Conservation (phyloP, 2,797 vertebrate genomes). For the Sebastes wilsoni region DNA sequence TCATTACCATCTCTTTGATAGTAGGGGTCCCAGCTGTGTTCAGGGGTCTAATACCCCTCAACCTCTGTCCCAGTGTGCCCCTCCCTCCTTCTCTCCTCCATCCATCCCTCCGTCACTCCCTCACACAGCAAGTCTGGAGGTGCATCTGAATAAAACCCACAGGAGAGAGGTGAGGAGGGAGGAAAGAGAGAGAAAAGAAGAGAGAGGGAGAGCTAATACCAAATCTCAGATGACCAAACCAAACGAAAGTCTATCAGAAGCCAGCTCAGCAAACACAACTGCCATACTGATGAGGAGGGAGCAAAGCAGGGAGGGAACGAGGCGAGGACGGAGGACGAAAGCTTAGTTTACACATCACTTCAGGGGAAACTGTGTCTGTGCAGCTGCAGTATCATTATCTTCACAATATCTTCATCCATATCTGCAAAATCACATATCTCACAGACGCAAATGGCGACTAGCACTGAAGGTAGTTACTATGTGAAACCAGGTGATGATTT, state of each 20-base stretch:
- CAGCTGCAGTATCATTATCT: background rate
- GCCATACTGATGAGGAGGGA: slow-evolving; percentile 65
- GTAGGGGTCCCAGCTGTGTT: slow-evolving; percentile 60
- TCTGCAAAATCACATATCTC: background rate
- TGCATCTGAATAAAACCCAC: slow-evolving; percentile 55
- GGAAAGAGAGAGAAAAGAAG: background rate
- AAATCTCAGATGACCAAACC: slow-evolving; percentile 62
- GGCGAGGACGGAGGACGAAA: slow-evolving; percentile 1
- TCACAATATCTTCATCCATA: background rate
- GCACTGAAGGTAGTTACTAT: background rate
- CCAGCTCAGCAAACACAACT: slow-evolving; percentile 62
- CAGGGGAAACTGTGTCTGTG: slow-evolving; percentile 1
- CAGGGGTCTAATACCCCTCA: slow-evolving; percentile 52
- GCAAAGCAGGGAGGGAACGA: slow-evolving; percentile 1
- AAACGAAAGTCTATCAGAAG: slow-evolving; percentile 67
- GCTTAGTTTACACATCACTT: slow-evolving; percentile 21
- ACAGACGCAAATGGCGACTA: background rate
- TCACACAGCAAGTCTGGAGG: slow-evolving; percentile 32
- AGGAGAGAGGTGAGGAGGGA: slow-evolving; percentile 1
- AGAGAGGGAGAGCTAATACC: slow-evolving; percentile 44
- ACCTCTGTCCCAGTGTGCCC: slow-evolving; percentile 48
- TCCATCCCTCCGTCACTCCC: slow-evolving; percentile 25
- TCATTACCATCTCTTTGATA: slow-evolving; percentile 75
- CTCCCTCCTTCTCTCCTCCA: slow-evolving; percentile 23
- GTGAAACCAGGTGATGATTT: background rate